Conservation (phyloP, 1,140 invertebrate species). For the Temnothorax nylanderi region DNA sequence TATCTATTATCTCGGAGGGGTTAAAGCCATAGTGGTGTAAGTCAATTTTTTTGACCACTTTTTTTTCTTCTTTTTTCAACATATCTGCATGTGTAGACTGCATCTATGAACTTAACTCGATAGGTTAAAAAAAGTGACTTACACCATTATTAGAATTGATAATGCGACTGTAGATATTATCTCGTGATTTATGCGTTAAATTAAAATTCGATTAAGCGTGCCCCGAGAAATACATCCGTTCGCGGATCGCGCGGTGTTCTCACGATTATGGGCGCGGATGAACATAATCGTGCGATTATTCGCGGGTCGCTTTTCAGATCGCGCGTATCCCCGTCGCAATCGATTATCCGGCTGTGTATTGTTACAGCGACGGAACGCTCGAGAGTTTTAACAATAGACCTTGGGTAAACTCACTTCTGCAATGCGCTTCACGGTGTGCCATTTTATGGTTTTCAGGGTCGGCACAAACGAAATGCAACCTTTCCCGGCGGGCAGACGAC, state of each 20-base stretch:
- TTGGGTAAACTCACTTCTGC: not conserved
- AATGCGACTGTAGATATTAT: not conserved
- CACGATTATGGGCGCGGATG: constrained; percentile 12
- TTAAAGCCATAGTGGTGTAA: no score
- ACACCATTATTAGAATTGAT: not conserved
- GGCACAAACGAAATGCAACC: constrained; percentile 93
- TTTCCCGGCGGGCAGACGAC: constrained; percentile 91
- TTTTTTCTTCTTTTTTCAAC: no score
- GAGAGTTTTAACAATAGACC: constrained; percentile 6
- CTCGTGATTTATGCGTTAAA: not conserved
- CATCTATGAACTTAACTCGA: no score
- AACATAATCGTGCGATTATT: constrained; percentile 19
- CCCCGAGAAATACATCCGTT: not conserved
- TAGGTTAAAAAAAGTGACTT: no score
- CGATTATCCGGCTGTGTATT: constrained; percentile 19
- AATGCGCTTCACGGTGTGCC: constrained; percentile 36
- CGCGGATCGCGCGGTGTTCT: constrained; percentile 4
- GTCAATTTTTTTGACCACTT: no score
- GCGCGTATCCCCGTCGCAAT: not conserved
- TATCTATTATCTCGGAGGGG: no score
- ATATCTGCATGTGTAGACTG: no score
- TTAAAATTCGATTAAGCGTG: constrained; percentile 3
- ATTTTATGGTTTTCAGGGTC: constrained; percentile 86
- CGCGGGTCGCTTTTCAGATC: constrained; percentile 27
- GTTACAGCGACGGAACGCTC: not conserved